Percentiles rank a stretch among this genome's conserved stretches.
Evolutionary conservation across 2,797 vertebrate species (phyloP).

Genomic region (Xenops minutus): DNA sequence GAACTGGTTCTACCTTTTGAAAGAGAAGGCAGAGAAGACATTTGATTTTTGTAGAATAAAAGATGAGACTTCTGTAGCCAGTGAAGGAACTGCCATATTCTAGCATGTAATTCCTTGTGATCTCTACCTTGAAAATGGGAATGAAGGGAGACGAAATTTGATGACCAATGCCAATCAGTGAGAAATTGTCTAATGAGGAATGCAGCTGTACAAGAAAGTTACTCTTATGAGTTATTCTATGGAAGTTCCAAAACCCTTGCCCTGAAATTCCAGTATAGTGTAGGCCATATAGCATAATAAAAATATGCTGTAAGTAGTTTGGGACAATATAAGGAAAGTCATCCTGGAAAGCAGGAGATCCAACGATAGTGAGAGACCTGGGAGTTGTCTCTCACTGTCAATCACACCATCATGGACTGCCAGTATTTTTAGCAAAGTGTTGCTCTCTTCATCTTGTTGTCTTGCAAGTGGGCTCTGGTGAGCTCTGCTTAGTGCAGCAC

Average conservation of each 20-base stretch:
- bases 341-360: neutral
- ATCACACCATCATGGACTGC: fast-evolving
- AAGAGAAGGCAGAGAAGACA: neutral
- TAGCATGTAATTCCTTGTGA: neutral
- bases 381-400: neutral
- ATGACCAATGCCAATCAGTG: neutral
- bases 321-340: neutral
- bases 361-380: neutral
- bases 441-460: neutral
- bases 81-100: neutral
- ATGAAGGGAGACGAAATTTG: neutral
- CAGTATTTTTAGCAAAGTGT: neutral
- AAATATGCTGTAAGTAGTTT: neutral
- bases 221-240: neutral
- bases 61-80: neutral
- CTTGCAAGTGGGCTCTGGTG: neutral
- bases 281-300: neutral
- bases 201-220: neutral
- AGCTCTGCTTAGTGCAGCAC: neutral
- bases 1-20: neutral
- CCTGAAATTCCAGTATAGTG: neutral
- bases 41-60: neutral
- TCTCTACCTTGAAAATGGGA: neutral
- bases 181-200: neutral
- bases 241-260: neutral